A percentile compares a stretch with the other conserved stretches of the same genome.
These are phyloP conservation scores for Peromyscus aztecus DNA, from an alignment of 2,797 vertebrate species.

Conservation along the genomic window DNA sequence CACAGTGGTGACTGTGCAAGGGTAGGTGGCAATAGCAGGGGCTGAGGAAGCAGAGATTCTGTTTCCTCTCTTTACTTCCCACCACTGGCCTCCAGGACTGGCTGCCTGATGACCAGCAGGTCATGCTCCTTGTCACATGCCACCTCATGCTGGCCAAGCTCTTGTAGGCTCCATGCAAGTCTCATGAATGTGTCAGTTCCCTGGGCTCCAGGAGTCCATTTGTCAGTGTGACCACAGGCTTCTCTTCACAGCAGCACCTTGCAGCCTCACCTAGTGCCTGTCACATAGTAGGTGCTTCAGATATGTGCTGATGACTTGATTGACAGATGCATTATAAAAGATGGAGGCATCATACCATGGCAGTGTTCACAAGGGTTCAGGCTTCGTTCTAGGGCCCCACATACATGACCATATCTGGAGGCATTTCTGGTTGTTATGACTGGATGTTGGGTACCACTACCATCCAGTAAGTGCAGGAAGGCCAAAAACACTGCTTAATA, in stretches of 20 bases:
- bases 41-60: no score
- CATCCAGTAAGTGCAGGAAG: background rate
- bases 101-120: background rate
- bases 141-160: accelerated
- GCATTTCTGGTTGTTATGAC: background rate
- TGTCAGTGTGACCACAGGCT: no score
- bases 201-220: background rate
- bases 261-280: accelerated
- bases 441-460: background rate
- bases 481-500: background rate
- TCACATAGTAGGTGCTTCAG: background rate
- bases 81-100: background rate
- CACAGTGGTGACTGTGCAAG: background rate
- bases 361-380: accelerated
- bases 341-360: accelerated
- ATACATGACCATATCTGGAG: accelerated
- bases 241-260: background rate
- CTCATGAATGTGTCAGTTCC: background rate
- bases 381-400: background rate
- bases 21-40: accelerated
- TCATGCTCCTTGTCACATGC: accelerated
- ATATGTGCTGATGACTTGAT: background rate
- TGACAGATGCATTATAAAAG: background rate
- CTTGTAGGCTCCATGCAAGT: background rate
- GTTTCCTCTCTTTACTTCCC: accelerated